These are phyloP conservation scores for Dolichotis patagonum DNA, from an alignment of 2,113 vertebrate species.

Conservation along the genomic window DNA sequence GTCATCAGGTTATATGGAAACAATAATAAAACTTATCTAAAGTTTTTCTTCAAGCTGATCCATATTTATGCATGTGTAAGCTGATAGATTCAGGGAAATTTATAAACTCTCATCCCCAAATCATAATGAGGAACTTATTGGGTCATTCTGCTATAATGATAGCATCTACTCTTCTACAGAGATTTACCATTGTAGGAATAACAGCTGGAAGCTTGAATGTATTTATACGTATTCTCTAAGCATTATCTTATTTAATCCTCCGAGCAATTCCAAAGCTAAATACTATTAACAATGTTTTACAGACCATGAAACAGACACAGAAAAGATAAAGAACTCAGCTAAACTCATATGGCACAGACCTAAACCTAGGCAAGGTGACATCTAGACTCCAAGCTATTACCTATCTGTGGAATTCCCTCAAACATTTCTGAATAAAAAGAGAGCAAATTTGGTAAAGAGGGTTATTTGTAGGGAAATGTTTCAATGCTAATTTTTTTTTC, in stretches of 20 bases:
- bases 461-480: neutral
- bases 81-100: conserved; percentile 16
- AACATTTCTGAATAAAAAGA: neutral
- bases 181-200: conserved; percentile 6
- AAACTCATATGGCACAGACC: neutral
- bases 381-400: neutral
- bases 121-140: conserved; percentile 31
- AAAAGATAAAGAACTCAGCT: neutral
- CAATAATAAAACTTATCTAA: conserved; percentile 59
- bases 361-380: neutral
- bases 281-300: conserved; percentile 31
- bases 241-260: conserved; percentile 48
- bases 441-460: neutral
- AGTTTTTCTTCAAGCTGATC: conserved; percentile 40
- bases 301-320: conserved; percentile 38
- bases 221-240: neutral
- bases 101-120: conserved; percentile 44
- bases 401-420: neutral
- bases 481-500: conserved; percentile 26
- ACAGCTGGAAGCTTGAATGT: neutral
- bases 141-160: conserved; percentile 7
- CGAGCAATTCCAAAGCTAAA: neutral
- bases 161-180: conserved; percentile 10
- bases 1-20: conserved; percentile 40
- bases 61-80: neutral